Conservation (phyloP, 2,888 invertebrate species). For the Polyommatus icarus region DNA sequence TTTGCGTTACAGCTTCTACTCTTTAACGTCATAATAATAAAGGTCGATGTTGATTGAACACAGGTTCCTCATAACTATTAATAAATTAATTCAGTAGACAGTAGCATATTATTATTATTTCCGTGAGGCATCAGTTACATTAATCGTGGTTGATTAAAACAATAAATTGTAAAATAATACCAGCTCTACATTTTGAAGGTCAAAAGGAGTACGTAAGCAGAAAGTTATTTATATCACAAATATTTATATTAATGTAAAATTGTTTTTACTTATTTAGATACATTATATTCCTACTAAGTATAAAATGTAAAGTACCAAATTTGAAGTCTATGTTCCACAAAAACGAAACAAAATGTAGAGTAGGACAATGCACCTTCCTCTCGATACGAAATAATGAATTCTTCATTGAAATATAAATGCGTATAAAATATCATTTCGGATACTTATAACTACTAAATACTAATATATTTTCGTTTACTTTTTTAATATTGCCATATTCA, state of each 20-base stretch:
- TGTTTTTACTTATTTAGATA: neutral
- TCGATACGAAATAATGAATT: too few species aligned
- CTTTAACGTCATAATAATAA: neutral
- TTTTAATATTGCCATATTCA: neutral
- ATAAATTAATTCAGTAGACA: constrained; percentile 17
- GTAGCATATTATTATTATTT: constrained; percentile 1
- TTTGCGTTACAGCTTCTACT: too few species aligned
- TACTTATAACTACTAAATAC: too few species aligned
- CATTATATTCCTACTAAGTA: neutral
- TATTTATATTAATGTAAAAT: too few species aligned
- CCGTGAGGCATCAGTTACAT: constrained; percentile 30
- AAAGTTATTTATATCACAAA: too few species aligned
- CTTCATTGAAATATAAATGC: neutral
- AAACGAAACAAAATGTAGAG: too few species aligned
- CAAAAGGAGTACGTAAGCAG: neutral
- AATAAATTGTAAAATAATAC: constrained; percentile 48
- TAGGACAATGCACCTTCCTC: too few species aligned
- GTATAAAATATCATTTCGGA: neutral
- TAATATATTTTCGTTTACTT: too few species aligned
- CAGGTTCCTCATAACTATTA: constrained; percentile 10
- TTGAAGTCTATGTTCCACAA: neutral
- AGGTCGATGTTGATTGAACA: neutral
- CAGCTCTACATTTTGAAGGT: constrained; percentile 42
- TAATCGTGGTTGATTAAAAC: constrained; percentile 43
- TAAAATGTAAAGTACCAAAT: neutral